phyloP scores from a whole-genome alignment of 2,888 invertebrate species.

The Nomada ruficornis region DNA sequence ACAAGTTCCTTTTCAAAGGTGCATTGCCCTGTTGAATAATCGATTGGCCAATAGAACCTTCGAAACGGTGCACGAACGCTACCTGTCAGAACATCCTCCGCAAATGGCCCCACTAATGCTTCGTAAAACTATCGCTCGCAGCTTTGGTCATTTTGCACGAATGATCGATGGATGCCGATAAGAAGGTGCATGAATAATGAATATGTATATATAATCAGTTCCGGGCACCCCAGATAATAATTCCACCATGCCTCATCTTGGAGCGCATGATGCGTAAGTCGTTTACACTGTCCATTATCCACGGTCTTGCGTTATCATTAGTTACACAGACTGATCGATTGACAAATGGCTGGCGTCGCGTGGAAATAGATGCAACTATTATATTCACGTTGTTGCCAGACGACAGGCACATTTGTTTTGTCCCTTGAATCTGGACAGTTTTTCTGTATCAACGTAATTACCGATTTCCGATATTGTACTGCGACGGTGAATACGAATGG shows the following conservation, averaged over 20 bases:
- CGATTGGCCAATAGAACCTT: conserved; percentile 8
- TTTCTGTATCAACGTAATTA: conserved; percentile 17
- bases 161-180: conserved; percentile 59
- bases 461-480: conserved; percentile 34
- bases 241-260: conserved; percentile 60
- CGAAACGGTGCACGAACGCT: neutral
- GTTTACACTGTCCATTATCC: conserved; percentile 55
- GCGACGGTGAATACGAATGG: neutral
- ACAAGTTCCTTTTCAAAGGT: conserved; percentile 3
- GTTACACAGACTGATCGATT: conserved; percentile 52
- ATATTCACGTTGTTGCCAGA: conserved; percentile 35
- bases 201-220: conserved; percentile 46
- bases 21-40: conserved; percentile 25
- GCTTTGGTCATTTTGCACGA: conserved; percentile 27
- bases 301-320: conserved; percentile 34
- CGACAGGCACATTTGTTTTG: conserved; percentile 29
- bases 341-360: conserved; percentile 50
- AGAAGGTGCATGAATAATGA: conserved; percentile 62
- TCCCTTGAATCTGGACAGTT: conserved; percentile 37
- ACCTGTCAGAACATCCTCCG: conserved; percentile 2
- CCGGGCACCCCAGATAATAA: conserved; percentile 64
- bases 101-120: conserved; percentile 13
- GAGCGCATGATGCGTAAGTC: conserved; percentile 38
- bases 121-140: conserved; percentile 33
- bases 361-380: conserved; percentile 55